These are phyloP conservation scores for Phyllotreta cruciferae DNA, from an alignment of 2,888 invertebrate genomes.

Conservation along the genomic window DNA sequence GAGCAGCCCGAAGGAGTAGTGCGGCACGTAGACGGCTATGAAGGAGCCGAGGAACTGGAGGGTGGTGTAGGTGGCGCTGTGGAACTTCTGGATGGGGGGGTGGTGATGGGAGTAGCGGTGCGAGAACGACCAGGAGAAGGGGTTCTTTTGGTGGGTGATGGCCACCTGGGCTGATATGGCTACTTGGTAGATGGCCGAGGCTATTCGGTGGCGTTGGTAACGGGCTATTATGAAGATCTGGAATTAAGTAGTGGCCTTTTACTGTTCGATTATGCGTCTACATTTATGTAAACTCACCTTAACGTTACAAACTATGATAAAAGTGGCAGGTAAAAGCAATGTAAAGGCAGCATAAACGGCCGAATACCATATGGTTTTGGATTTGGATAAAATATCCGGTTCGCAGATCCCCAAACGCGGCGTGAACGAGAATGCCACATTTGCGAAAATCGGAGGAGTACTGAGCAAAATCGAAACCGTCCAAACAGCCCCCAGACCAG, in stretches of 20 bases:
- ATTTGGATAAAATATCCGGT: constrained; percentile 71
- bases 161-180: constrained; percentile 84
- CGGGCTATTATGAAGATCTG: constrained; percentile 70
- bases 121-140: constrained; percentile 61
- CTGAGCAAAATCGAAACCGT: constrained; percentile 68
- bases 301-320: constrained; percentile 75
- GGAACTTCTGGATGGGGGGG: constrained; percentile 58
- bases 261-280: too few relatives aligned
- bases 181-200: constrained; percentile 85
- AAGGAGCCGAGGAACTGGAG: constrained; percentile 77
- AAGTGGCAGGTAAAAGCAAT: constrained; percentile 70
- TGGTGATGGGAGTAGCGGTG: too few relatives aligned
- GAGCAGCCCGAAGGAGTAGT: constrained; percentile 75
- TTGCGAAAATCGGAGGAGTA: constrained; percentile 69
- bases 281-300: constrained; percentile 68
- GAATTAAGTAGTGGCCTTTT: constrained; percentile 9
- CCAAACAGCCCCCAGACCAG: constrained; percentile 75
- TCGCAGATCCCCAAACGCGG: constrained; percentile 70
- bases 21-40: constrained; percentile 76
- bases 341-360: constrained; percentile 70
- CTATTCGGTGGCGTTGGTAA: constrained; percentile 83
- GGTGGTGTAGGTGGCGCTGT: constrained; percentile 71
- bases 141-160: constrained; percentile 82
- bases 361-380: constrained; percentile 70
- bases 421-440: constrained; percentile 65